A percentile compares a stretch with the other conserved stretches of the same genome.
Evolutionary conservation across 2,113 vertebrate genomes (phyloP).

Genomic region (Limanda limanda): DNA sequence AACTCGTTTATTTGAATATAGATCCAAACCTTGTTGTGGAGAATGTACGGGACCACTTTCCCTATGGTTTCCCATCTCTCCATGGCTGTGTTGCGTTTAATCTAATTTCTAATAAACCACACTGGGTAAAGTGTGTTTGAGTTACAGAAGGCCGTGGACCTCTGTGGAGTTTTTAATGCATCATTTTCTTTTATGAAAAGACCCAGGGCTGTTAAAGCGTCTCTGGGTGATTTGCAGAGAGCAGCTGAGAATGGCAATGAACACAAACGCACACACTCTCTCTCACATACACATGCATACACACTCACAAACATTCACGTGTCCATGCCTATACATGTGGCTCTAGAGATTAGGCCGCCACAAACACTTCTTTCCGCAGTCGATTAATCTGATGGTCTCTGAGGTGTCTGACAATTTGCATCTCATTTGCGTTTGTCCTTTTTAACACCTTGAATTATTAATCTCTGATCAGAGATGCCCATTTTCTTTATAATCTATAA

Average conservation of each 20-base stretch:
- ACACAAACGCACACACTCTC: constrained; percentile 5
- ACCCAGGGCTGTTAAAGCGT: constrained; percentile 61
- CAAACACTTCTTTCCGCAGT: not conserved
- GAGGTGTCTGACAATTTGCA: not conserved
- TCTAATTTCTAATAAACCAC: constrained; percentile 62
- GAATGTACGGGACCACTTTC: not conserved
- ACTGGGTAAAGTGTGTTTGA: constrained; percentile 57
- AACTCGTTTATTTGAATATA: not conserved
- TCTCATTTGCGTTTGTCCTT: not conserved
- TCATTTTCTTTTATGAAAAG: constrained; percentile 70
- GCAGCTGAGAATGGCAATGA: constrained; percentile 69
- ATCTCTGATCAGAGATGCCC: not conserved
- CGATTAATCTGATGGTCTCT: not conserved
- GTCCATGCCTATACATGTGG: not conserved
- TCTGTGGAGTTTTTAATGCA: constrained; percentile 63
- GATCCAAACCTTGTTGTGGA: not conserved
- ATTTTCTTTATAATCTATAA: not conserved
- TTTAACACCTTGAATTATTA: not conserved
- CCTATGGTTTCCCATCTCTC: constrained; percentile 10
- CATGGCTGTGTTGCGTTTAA: not conserved
- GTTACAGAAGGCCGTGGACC: constrained; percentile 61
- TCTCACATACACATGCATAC: constrained; percentile 9
- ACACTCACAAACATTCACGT: constrained; percentile 17
- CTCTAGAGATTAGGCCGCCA: not conserved
- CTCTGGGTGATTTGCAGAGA: constrained; percentile 71